A percentile compares a stretch with the other conserved stretches of the same genome.
Evolutionary conservation across 2,888 invertebrate species (phyloP).

Genomic region (Spicauda simplicius): DNA sequence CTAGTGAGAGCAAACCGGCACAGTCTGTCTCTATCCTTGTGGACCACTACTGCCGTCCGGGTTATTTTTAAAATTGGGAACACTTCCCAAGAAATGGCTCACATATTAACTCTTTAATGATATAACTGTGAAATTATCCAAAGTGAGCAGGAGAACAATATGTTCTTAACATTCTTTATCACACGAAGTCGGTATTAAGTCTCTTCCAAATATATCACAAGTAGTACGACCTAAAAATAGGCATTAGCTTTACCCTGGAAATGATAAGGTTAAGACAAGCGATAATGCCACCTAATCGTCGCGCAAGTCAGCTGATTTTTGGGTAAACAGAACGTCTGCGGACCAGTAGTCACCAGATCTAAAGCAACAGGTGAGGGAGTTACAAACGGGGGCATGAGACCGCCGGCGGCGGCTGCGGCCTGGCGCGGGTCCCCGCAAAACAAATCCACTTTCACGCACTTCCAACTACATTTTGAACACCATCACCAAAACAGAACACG

Average conservation of each 20-base stretch:
- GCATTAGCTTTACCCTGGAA: slow-evolving; percentile 69
- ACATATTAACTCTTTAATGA: slow-evolving; percentile 23
- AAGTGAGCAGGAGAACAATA: not conserved
- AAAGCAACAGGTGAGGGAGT: slow-evolving; percentile 73
- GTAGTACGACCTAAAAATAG: slow-evolving; percentile 72
- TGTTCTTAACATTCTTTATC: not conserved
- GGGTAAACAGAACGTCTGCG: slow-evolving; percentile 58
- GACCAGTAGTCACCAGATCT: slow-evolving; percentile 47
- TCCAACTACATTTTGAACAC: slow-evolving; percentile 56
- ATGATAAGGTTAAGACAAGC: slow-evolving; percentile 53
- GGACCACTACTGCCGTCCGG: slow-evolving; percentile 52
- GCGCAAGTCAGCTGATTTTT: slow-evolving; percentile 51
- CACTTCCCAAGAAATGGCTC: slow-evolving; percentile 58
- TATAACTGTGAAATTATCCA: slow-evolving; percentile 24
- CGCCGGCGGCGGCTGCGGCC: slow-evolving; percentile 47
- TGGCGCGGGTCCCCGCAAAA: slow-evolving; percentile 51
- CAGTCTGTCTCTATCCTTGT: slow-evolving; percentile 58
- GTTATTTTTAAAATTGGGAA: slow-evolving; percentile 74
- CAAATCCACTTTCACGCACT: slow-evolving; percentile 69
- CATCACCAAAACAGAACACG: slow-evolving; percentile 51
- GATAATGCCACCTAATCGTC: slow-evolving; percentile 23
- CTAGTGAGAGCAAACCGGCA: slow-evolving; percentile 60
- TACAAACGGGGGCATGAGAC: slow-evolving; percentile 47
- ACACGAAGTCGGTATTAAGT: slow-evolving; percentile 24
- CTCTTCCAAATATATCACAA: slow-evolving; percentile 66